Percentiles rank a stretch among this genome's conserved stretches.
phyloP scores from a whole-genome alignment of 1,140 invertebrate genomes.

The Geopemphigus sp. region DNA sequence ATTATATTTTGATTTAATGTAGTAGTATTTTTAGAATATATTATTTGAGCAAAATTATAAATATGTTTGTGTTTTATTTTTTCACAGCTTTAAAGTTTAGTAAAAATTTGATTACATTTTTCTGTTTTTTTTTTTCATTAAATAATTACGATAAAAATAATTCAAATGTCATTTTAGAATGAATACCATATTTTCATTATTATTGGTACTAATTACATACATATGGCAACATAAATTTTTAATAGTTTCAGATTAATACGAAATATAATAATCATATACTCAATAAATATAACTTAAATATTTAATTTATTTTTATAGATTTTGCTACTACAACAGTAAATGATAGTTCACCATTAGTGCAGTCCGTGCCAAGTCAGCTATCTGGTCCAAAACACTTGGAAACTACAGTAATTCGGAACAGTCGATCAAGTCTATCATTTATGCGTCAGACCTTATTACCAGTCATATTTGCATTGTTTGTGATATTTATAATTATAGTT shows the following conservation, averaged over 20 bases:
- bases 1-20: no score
- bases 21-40: no score
- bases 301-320: slow-evolving; percentile 41
- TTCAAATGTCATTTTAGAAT: background rate
- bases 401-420: slow-evolving; percentile 16
- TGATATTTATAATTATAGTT: slow-evolving; percentile 63
- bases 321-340: slow-evolving; percentile 37
- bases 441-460: slow-evolving; percentile 67
- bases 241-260: background rate
- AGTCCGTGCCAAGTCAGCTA: background rate
- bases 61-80: background rate
- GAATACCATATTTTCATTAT: background rate
- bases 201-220: background rate
- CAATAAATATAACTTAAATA: no score
- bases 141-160: background rate
- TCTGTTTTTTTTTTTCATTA: no score
- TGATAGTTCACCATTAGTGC: slow-evolving; percentile 8
- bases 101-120: background rate
- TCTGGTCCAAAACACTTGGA: slow-evolving; percentile 22
- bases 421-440: slow-evolving; percentile 19
- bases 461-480: slow-evolving; percentile 64
- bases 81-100: background rate
- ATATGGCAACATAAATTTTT: background rate
- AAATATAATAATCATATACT: no score
- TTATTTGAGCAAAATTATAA: background rate